Conservation (phyloP, 2,113 vertebrate genomes). For the Grallaria varia region DNA sequence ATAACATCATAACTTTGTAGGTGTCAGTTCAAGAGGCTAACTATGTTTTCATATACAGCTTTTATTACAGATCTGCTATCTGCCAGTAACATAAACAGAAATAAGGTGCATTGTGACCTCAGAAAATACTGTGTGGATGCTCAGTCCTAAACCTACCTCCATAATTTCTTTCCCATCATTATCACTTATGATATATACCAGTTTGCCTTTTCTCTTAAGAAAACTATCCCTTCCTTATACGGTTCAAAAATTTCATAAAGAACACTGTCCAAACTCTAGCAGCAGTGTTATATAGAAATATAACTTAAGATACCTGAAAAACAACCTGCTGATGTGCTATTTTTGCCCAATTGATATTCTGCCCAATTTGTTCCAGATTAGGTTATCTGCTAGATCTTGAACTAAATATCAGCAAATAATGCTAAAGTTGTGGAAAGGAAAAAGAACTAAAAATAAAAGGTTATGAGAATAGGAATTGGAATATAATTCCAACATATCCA, state of each 20-base stretch:
- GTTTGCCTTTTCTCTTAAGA: neutral
- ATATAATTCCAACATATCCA: neutral
- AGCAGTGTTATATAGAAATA: neutral
- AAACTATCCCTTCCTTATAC: neutral
- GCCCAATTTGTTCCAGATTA: neutral
- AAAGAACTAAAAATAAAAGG: neutral
- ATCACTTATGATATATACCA: neutral
- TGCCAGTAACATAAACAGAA: neutral
- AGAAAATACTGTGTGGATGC: neutral
- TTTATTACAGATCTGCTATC: fast-evolving
- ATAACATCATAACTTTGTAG: fast-evolving
- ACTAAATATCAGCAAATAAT: neutral
- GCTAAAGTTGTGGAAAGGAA: neutral
- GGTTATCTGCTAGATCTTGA: neutral
- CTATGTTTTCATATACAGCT: neutral
- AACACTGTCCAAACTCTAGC: neutral
- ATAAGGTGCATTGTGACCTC: neutral
- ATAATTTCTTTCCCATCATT: neutral
- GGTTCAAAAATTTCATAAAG: neutral
- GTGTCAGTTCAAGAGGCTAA: neutral
- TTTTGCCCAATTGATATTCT: neutral
- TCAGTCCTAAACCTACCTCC: neutral
- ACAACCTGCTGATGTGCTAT: neutral
- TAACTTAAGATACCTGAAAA: neutral
- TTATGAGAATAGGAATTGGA: neutral